Conservation (phyloP, 2,888 invertebrate genomes). For the Tachystola acroxantha region DNA sequence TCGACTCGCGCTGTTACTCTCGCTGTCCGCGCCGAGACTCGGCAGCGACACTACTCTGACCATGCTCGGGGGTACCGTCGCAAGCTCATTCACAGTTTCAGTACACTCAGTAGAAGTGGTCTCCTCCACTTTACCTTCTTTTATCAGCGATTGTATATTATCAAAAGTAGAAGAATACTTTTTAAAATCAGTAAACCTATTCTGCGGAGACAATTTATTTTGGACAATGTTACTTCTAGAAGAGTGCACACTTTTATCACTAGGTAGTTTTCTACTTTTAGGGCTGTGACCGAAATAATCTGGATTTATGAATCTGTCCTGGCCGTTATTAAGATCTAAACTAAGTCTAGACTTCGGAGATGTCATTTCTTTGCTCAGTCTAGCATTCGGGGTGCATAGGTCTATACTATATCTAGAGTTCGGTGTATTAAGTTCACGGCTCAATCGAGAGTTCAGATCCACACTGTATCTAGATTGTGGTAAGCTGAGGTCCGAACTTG, state of each 20-base stretch:
- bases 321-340: constrained; percentile 78
- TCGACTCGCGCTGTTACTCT: constrained; percentile 71
- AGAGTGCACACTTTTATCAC: constrained; percentile 45
- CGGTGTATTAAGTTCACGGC: constrained; percentile 78
- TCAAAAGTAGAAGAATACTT: constrained; percentile 88
- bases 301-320: constrained; percentile 61
- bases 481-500: constrained; percentile 80
- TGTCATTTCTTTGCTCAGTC: constrained; percentile 76
- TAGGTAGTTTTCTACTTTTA: constrained; percentile 60
- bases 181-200: constrained; percentile 80
- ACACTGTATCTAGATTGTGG: constrained; percentile 78
- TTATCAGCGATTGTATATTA: constrained; percentile 85
- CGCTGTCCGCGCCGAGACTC: constrained; percentile 77
- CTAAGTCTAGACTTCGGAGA: constrained; percentile 80
- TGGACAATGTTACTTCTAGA: constrained; percentile 49
- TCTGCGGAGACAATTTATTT: constrained; percentile 74
- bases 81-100: constrained; percentile 80
- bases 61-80: constrained; percentile 80
- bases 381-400: constrained; percentile 80
- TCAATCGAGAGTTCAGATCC: constrained; percentile 74
- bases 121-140: constrained; percentile 82
- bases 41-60: constrained; percentile 84
- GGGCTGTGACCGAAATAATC: constrained; percentile 71
- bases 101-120: constrained; percentile 68
- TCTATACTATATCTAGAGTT: constrained; percentile 84